Evolutionary conservation across 1,140 invertebrate species (phyloP).

Genomic region (Centruroides vittatus): DNA sequence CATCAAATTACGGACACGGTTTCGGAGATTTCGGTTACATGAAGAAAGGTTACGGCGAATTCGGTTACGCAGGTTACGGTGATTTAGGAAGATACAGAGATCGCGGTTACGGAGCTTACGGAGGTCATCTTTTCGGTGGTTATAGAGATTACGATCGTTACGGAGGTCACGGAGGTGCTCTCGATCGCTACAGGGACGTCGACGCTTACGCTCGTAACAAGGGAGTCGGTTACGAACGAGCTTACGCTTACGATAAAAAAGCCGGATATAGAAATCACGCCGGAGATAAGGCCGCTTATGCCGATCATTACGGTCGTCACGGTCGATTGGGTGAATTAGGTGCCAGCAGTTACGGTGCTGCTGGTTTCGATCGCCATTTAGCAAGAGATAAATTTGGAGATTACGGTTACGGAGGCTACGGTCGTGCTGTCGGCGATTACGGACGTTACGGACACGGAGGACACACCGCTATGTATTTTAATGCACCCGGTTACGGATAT

Average conservation of each 20-base stretch:
- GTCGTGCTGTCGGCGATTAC: conserved; percentile 1
- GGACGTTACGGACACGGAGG: neutral
- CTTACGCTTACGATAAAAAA: conserved; percentile 18
- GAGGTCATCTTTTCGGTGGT: neutral
- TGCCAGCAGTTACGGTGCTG: neutral
- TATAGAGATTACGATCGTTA: neutral
- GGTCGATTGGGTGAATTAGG: neutral
- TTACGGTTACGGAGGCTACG: conserved; percentile 11
- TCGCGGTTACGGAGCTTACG: neutral
- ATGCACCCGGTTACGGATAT: too few relatives aligned
- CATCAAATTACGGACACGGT: neutral
- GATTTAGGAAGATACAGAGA: neutral
- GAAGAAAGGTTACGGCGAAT: neutral
- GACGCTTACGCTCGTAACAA: neutral
- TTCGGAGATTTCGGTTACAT: too few relatives aligned
- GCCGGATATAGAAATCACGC: neutral
- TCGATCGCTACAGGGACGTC: neutral
- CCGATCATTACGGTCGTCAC: conserved; percentile 4
- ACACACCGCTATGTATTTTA: too few relatives aligned
- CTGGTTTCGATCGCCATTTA: neutral
- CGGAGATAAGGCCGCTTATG: neutral
- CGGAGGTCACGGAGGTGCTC: neutral
- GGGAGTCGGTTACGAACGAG: conserved; percentile 18
- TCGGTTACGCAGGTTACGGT: neutral
- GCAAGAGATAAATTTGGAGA: conserved; percentile 1